phyloP scores from a whole-genome alignment of 2,888 invertebrate genomes.

The Hanleya hanleyi region DNA sequence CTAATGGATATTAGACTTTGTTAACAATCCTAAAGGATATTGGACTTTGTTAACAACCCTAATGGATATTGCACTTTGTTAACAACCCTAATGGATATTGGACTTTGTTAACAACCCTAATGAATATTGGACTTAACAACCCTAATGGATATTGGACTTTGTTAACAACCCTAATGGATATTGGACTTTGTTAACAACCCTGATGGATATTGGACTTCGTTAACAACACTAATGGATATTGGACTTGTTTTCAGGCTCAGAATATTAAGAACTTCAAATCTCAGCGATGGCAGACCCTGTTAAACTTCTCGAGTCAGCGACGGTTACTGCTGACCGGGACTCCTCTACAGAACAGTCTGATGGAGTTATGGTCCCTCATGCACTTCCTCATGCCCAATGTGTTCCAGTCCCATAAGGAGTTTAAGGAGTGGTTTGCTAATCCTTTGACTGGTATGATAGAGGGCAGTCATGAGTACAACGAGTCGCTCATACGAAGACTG shows the following conservation, averaged over 20 bases:
- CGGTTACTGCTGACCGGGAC: slow-evolving; percentile 87
- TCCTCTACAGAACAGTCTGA: slow-evolving; percentile 97
- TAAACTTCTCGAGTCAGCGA: slow-evolving; percentile 97
- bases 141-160: no score
- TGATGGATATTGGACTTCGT: no score
- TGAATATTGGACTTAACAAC: no score
- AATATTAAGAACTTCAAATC: slow-evolving; percentile 99
- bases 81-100: no score
- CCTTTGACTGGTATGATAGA: slow-evolving; percentile 98
- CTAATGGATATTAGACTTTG: no score
- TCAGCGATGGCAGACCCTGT: slow-evolving; percentile 96
- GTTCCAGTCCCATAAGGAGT: slow-evolving; percentile 85
- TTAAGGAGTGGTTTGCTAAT: slow-evolving; percentile 98
- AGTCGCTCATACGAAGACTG: slow-evolving; percentile 88
- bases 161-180: no score
- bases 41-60: no score
- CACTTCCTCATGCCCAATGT: slow-evolving; percentile 99
- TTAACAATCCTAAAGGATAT: no score
- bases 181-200: no score
- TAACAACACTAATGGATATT: no score
- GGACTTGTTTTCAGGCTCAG: slow-evolving; percentile 85
- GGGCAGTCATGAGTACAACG: slow-evolving; percentile 92
- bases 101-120: no score
- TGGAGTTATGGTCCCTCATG: slow-evolving; percentile 97
- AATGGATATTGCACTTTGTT: no score